Evolutionary conservation across 2,797 vertebrate genomes (phyloP).

Genomic region (Graptemys geographica): DNA sequence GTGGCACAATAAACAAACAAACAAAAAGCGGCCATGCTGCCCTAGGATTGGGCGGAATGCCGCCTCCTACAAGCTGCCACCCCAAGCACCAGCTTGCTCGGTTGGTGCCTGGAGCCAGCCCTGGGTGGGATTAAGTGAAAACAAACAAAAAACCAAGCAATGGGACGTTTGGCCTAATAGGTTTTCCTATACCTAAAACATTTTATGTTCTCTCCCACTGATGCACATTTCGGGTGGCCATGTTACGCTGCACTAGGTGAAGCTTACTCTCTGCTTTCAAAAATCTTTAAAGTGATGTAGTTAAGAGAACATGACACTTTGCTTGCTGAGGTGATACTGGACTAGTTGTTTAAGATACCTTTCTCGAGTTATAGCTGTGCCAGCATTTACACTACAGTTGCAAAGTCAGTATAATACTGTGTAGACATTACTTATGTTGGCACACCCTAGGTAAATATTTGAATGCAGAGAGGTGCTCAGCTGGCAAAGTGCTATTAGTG

Average conservation of each 20-base stretch:
- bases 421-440: background rate
- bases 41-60: too few relatives aligned
- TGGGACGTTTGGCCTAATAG: background rate
- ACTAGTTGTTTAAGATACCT: background rate
- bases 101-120: too few relatives aligned
- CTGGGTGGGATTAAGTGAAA: background rate
- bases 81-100: too few relatives aligned
- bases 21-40: too few relatives aligned
- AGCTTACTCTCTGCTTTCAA: background rate
- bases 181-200: background rate
- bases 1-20: too few relatives aligned
- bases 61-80: too few relatives aligned
- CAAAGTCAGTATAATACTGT: background rate
- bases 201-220: background rate
- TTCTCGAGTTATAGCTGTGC: background rate
- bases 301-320: background rate
- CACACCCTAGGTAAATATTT: background rate
- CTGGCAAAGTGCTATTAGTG: background rate
- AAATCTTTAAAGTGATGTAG: background rate
- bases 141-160: background rate
- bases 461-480: background rate
- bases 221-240: background rate
- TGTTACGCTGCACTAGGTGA: background rate
- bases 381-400: background rate
- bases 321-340: background rate